Conservation (phyloP, 2,797 vertebrate species). For the Serranus cabrilla region DNA sequence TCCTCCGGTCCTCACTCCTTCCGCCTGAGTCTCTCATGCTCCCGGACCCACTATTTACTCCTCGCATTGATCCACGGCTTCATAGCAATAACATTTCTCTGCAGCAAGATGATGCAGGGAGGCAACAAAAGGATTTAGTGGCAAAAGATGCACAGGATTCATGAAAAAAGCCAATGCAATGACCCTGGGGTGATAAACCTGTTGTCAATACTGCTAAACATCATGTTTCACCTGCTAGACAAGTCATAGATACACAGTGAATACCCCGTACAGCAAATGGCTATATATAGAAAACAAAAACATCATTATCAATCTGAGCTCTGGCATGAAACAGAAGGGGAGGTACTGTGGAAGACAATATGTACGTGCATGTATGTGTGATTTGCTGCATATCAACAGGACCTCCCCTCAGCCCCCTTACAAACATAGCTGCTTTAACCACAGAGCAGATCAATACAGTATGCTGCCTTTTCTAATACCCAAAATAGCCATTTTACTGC, state of each 20-base stretch:
- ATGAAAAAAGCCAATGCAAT: constrained; percentile 25
- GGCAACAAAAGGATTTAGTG: constrained; percentile 42
- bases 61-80: constrained; percentile 57
- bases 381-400: constrained; percentile 46
- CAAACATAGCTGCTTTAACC: constrained; percentile 45
- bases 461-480: constrained; percentile 37
- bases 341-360: constrained; percentile 55
- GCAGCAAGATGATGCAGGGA: constrained; percentile 61
- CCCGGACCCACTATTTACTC: constrained; percentile 53
- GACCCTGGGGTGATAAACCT: constrained; percentile 31
- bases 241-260: constrained; percentile 60
- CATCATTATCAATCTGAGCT: constrained; percentile 81
- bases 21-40: constrained; percentile 37
- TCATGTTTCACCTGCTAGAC: constrained; percentile 56
- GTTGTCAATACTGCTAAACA: constrained; percentile 43
- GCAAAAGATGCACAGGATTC: constrained; percentile 10
- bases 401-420: constrained; percentile 36
- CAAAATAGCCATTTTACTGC: constrained; percentile 73
- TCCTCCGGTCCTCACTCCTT: constrained; percentile 42
- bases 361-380: constrained; percentile 39
- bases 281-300: constrained; percentile 86
- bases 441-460: constrained; percentile 53
- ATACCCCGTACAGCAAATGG: constrained; percentile 66
- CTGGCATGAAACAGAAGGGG: constrained; percentile 67
- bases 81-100: constrained; percentile 60